Evolutionary conservation across 2,113 vertebrate species (phyloP), one percentile per base, ranked within the genome.

Genomic region (Myrmophylax atrothorax): DNA sequence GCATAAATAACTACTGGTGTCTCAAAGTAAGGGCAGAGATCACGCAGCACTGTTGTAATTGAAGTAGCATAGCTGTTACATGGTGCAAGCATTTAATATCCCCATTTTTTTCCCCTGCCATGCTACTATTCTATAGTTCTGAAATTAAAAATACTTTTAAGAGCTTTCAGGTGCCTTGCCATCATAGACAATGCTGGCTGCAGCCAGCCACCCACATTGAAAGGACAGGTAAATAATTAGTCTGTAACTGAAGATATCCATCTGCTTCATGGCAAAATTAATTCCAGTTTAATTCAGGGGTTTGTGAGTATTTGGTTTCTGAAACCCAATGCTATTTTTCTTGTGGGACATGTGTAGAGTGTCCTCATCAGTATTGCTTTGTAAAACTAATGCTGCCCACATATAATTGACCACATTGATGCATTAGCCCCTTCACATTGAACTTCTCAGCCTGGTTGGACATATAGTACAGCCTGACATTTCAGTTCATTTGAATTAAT

Each of bases 401-500:
- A 46, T 89, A 63, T 70, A 89, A 80, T 70, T 94, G 66, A 68
- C 66, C 66, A 47, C 68, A 31, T 3, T 40, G 86, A 74, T 92
- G 93, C 44, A 66, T 91, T 93, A 89, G 93, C 75, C 62, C 92
- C 94, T 85, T 91, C 15, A 7, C 0, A 0, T 1, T 88, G 88
- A 90, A 52, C 74, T 82, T 68, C 89, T 75, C 59, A 87, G 82
- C 47, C 70, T 74, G 77, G 47, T 64, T 94, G 96, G 87, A 58
- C 9, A 3, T 83, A 44, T 9, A 78, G 80, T 87, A 44, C 87
- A 83, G 96, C 64, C 83, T 94, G 89, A 89, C 76, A 91, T 97
- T 95, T 97, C 67, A 69, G 88, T 89, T 95, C 62, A 89, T 93
- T 92, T 90, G 79, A 96, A 86, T 95, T 95, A 96, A 91, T 95